Evolutionary conservation across 2,888 invertebrate species (phyloP), one percentile per base, ranked within the genome.

Genomic region (Portevinia maculata): DNA sequence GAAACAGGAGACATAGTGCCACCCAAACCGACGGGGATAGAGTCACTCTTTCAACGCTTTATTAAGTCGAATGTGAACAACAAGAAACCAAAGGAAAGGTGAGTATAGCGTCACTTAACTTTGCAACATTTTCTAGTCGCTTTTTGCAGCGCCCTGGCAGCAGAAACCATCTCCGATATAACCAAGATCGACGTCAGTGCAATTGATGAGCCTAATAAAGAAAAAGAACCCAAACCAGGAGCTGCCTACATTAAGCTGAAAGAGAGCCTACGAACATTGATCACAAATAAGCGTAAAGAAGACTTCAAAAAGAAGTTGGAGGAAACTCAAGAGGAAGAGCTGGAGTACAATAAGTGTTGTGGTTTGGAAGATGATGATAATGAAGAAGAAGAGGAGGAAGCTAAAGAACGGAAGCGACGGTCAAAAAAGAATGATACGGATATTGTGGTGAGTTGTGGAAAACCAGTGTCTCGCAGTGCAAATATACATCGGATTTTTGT

Each of bases 21-120:
- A 11, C 75, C 85, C 17, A 88, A 91, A 79, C 87, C 93, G 4
- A 92, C 92, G 48, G 95, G 94, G 8, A 91, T 96, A 6, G 92
- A 93, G 81, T 91, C 93, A 69, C 91, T 97, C 32, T 93, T 95
- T 88, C 92, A 95, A 85, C 92, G 96, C 84, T 95, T 96, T 88
- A 91, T 94, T 37, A 93, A 93, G 87, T 96, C 96, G 86, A 91
- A 94, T 0, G 91, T 92, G 44, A 92, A 92, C 74, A 93, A 88
- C 86, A 90, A 84, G 90, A 93, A 89, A 89, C 92, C 86, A 91
- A 92, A 87, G 90, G 93, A 84, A 91, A 87, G 86, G 89, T 89
- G 60, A 85, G 85, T 11, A 15, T 13, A 34, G 9, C 8, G n/a
- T n/a, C n/a, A n/a, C n/a, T 15, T 7, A 6, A n/a, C 2, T 0